Conservation (phyloP, 2,888 invertebrate species). For the Bimastos eiseni region DNA sequence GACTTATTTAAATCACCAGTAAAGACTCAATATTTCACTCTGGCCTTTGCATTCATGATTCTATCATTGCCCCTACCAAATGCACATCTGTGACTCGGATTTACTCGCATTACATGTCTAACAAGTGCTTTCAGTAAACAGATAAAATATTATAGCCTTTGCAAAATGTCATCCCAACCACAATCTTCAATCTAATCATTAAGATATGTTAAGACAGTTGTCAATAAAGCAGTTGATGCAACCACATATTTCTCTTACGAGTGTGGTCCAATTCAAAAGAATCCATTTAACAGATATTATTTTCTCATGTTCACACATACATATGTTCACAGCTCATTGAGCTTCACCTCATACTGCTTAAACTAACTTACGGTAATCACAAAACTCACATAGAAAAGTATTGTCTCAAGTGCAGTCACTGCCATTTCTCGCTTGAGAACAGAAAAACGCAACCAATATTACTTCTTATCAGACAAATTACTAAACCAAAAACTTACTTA, state of each 20-base stretch:
- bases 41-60: too few species aligned
- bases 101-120: too few species aligned
- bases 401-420: neutral
- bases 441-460: neutral
- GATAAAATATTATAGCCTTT: neutral
- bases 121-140: too few species aligned
- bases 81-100: too few species aligned
- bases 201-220: neutral
- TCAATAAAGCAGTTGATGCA: neutral
- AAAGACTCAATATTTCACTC: too few species aligned
- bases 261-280: neutral
- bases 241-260: neutral
- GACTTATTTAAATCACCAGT: too few species aligned
- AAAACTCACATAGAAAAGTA: neutral
- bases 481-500: neutral
- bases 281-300: neutral
- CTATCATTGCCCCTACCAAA: too few species aligned
- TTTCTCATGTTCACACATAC: neutral
- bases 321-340: neutral
- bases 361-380: neutral
- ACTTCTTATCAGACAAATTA: neutral
- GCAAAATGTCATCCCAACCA: neutral
- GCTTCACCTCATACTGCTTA: neutral
- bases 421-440: neutral
- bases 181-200: neutral